Percentiles rank a stretch among this genome's conserved stretches.
Evolutionary conservation across 2,797 vertebrate species (phyloP).

Genomic region (Notamacropus eugenii): DNA sequence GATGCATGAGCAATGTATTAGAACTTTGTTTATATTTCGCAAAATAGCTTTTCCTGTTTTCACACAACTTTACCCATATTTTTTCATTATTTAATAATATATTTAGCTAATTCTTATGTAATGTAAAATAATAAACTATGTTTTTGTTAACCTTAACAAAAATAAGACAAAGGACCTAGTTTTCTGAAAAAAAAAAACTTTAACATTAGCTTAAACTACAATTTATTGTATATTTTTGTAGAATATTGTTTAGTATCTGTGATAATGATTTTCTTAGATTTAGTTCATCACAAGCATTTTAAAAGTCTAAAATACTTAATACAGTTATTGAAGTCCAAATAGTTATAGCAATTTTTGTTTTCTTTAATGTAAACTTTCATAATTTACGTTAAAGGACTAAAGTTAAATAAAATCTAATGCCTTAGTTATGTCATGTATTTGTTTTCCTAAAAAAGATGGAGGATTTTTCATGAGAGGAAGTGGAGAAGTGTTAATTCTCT

Average conservation of each 20-base stretch:
- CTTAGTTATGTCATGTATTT: not conserved
- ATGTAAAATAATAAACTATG: not conserved
- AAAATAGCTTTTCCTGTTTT: not conserved
- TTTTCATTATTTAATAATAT: not conserved
- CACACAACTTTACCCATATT: not conserved
- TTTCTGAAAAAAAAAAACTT: not conserved
- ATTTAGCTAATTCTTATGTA: not conserved
- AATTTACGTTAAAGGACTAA: not conserved
- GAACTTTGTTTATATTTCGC: not conserved
- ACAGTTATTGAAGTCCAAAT: not conserved
- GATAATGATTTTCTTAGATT: not conserved
- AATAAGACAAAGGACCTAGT: not conserved
- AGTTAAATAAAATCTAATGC: not conserved
- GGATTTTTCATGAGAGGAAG: not conserved
- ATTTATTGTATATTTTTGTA: not conserved
- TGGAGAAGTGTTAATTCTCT: not conserved
- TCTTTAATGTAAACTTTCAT: not conserved
- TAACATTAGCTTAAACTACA: not conserved
- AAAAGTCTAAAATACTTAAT: not conserved
- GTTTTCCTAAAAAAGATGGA: not conserved
- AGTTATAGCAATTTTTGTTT: not conserved
- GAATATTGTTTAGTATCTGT: not conserved
- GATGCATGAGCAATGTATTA: not conserved
- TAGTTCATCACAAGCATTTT: not conserved
- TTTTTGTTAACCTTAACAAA: too few relatives aligned